phyloP scores from a whole-genome alignment of 2,888 invertebrate genomes.

The Cheilosia grossa region DNA sequence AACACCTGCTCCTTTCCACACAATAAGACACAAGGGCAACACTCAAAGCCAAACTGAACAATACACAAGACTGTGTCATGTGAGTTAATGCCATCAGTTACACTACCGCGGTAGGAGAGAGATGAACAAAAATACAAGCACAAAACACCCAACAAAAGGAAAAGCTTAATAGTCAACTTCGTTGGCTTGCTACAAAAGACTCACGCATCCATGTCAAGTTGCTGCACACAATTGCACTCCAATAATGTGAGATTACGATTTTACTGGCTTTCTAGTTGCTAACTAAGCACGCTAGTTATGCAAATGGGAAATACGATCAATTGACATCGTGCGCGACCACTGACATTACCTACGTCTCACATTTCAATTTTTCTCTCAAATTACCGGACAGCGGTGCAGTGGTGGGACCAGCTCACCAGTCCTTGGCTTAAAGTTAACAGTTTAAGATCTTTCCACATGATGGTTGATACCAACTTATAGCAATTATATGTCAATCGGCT shows the following conservation, averaged over 20 bases:
- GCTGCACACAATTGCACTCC: slow-evolving; percentile 18
- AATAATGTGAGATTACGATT: slow-evolving; percentile 13
- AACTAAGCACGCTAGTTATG: slow-evolving; percentile 18
- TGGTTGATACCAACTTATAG: slow-evolving; percentile 24
- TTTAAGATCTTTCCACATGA: background rate
- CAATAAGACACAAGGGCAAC: too few species aligned
- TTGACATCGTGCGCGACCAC: slow-evolving; percentile 24
- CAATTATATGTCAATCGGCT: slow-evolving; percentile 26
- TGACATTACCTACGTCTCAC: slow-evolving; percentile 13
- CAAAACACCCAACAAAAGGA: background rate
- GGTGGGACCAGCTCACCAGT: too few species aligned
- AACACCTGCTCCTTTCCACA: too few species aligned
- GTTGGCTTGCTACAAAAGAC: slow-evolving; percentile 24
- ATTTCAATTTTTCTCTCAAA: slow-evolving; percentile 7
- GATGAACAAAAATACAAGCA: too few species aligned
- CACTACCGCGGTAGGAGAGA: too few species aligned
- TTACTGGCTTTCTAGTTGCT: slow-evolving; percentile 6
- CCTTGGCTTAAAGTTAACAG: too few species aligned
- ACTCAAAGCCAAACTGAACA: too few species aligned
- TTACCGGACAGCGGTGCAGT: background rate
- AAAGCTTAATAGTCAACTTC: slow-evolving; percentile 32
- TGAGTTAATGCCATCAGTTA: too few species aligned
- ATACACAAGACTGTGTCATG: too few species aligned
- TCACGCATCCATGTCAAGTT: slow-evolving; percentile 44
- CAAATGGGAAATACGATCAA: slow-evolving; percentile 46